phyloP scores from a whole-genome alignment of 2,797 vertebrate genomes.

The Enteromius trimaculatus region DNA sequence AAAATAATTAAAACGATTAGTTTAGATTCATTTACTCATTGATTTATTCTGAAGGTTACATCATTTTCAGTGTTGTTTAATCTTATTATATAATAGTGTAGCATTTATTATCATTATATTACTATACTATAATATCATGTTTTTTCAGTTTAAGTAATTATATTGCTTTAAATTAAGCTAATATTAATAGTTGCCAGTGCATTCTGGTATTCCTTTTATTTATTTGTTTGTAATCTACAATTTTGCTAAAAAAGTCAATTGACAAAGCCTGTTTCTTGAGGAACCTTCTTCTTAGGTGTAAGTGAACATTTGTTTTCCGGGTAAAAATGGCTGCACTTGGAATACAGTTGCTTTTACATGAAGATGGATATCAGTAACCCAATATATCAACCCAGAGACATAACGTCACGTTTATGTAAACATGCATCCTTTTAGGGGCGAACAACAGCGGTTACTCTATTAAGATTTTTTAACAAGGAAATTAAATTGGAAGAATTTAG shows the following conservation, averaged over 20 bases:
- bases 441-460: no score
- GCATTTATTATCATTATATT: background rate
- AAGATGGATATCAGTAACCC: background rate
- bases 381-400: no score
- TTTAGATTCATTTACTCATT: background rate
- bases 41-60: background rate
- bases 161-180: background rate
- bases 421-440: no score
- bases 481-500: no score
- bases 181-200: no score
- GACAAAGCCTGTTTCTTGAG: no score
- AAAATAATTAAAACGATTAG: background rate
- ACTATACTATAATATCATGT: no score
- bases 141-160: background rate
- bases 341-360: background rate
- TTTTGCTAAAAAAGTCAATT: background rate
- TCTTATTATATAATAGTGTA: background rate
- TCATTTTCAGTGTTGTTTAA: background rate
- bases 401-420: no score
- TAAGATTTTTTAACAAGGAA: no score
- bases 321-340: background rate
- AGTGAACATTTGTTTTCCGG: background rate
- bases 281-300: background rate
- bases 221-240: no score
- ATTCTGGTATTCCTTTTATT: background rate